A percentile compares a stretch with the other conserved stretches of the same genome.
Evolutionary conservation across 2,797 vertebrate species (phyloP).

Genomic region (Poeciliopsis gracilis): DNA sequence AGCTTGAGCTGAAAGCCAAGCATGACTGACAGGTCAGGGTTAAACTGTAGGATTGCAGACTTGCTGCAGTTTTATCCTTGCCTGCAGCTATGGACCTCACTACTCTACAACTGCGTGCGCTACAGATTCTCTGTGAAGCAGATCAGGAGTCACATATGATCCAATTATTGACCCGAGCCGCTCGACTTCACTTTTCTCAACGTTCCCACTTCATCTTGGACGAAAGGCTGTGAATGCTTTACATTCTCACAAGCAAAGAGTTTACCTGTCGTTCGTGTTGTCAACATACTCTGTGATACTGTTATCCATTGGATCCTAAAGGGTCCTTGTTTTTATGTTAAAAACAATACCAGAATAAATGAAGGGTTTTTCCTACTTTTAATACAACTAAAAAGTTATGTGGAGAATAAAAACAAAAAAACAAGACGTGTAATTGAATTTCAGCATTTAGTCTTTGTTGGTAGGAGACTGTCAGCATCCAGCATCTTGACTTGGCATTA

Average conservation of each 20-base stretch:
- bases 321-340: not conserved
- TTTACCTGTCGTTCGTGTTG: slow-evolving; percentile 32
- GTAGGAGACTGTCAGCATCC: not conserved
- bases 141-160: slow-evolving; percentile 52
- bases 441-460: slow-evolving; percentile 10
- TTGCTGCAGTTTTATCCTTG: slow-evolving; percentile 55
- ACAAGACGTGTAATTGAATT: not conserved
- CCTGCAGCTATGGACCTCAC: slow-evolving; percentile 58
- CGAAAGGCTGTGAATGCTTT: slow-evolving; percentile 46
- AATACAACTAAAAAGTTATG: not conserved
- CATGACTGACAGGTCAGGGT: slow-evolving; percentile 65
- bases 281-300: slow-evolving; percentile 24
- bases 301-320: slow-evolving; percentile 18
- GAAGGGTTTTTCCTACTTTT: not conserved
- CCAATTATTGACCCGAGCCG: slow-evolving; percentile 58
- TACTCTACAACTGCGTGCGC: slow-evolving; percentile 37
- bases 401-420: not conserved
- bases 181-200: slow-evolving; percentile 40
- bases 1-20: slow-evolving; percentile 49
- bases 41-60: slow-evolving; percentile 54
- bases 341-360: not conserved
- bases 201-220: slow-evolving; percentile 33
- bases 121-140: slow-evolving; percentile 56
- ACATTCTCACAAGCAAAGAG: slow-evolving; percentile 36
- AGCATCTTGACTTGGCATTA: too few relatives aligned